These are phyloP conservation scores for Sterna hirundo DNA, from an alignment of 2,113 vertebrate species.

Conservation along the genomic window DNA sequence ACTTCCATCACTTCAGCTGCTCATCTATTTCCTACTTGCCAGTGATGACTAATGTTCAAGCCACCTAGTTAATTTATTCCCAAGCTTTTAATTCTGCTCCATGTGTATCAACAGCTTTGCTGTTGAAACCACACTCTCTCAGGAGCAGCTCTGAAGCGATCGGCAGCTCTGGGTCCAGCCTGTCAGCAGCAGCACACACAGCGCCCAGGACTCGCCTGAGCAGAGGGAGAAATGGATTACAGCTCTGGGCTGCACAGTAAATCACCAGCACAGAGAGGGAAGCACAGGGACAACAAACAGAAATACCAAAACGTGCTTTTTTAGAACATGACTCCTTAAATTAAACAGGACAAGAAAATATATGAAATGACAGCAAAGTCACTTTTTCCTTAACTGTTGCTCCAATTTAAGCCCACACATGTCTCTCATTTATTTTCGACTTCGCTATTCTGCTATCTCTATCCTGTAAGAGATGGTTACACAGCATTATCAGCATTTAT, in stretches of 20 bases:
- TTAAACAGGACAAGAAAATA: not conserved
- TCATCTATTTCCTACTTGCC: not conserved
- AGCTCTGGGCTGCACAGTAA: not conserved
- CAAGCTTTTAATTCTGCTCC: not conserved
- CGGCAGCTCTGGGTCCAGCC: not conserved
- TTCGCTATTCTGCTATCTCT: not conserved
- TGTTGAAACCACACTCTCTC: not conserved
- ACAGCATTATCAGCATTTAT: not conserved
- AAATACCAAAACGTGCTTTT: not conserved
- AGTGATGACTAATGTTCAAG: not conserved
- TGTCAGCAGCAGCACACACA: not conserved
- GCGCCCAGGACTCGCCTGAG: not conserved
- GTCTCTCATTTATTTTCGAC: not conserved
- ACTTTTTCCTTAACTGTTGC: not conserved
- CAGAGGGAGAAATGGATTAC: not conserved
- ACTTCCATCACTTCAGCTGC: not conserved
- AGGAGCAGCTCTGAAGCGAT: not conserved
- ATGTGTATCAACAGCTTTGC: not conserved
- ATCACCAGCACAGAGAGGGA: not conserved
- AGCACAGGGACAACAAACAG: not conserved
- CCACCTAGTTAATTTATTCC: not conserved
- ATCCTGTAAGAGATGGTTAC: not conserved
- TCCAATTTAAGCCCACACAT: not conserved
- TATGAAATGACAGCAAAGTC: not conserved
- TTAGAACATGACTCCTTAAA: not conserved